phyloP scores from a whole-genome alignment of 2,797 vertebrate genomes.

The Botia kubotai region DNA sequence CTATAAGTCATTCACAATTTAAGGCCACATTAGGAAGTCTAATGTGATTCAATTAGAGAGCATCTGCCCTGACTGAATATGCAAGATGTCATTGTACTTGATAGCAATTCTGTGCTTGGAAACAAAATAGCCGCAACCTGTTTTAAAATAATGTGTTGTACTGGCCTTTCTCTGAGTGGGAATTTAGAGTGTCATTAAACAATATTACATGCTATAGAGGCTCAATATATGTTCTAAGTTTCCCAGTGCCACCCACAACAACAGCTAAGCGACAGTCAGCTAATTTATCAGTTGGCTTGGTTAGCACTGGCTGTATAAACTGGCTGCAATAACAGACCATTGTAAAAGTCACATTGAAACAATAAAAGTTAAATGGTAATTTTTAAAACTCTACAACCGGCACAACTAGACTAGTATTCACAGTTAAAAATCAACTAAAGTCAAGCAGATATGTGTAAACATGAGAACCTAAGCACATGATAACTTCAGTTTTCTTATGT shows the following conservation, averaged over 20 bases:
- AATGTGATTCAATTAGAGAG: slow-evolving; percentile 54
- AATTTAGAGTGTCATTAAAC: background rate
- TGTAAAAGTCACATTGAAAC: background rate
- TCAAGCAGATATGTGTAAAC: background rate
- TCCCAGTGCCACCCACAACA: background rate
- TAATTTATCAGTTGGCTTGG: slow-evolving; percentile 2
- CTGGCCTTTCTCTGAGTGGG: background rate
- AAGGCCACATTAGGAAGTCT: slow-evolving; percentile 37
- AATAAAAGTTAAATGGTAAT: background rate
- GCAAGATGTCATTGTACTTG: slow-evolving; percentile 11
- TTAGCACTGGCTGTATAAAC: background rate
- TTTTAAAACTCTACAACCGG: background rate
- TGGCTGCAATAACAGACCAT: background rate
- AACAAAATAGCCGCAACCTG: slow-evolving; percentile 7
- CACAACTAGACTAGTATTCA: background rate
- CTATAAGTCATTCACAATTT: slow-evolving; percentile 28
- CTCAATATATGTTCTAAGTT: background rate
- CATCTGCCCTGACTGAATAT: slow-evolving; percentile 42
- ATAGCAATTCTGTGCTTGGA: slow-evolving; percentile 17
- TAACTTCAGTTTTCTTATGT: background rate
- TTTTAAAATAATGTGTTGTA: background rate
- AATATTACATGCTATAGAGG: background rate
- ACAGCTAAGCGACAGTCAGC: background rate
- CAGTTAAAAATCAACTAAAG: background rate
- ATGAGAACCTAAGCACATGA: background rate